Evolutionary conservation across 2,113 vertebrate species (phyloP).

Genomic region (Phalacrocorax brasilianus): DNA sequence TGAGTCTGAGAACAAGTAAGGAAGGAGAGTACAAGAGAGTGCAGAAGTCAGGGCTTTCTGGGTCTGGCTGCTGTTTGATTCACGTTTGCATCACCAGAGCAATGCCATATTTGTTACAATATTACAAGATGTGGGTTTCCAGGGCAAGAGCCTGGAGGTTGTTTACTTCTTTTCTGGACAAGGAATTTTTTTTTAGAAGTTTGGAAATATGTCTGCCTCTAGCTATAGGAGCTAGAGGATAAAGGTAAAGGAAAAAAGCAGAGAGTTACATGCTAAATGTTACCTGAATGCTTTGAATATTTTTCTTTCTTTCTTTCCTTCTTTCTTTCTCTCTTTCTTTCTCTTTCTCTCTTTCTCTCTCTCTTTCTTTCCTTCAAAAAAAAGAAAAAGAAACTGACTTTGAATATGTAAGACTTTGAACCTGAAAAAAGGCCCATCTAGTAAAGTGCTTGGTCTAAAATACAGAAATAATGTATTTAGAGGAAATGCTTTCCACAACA

Average conservation of each 20-base stretch:
- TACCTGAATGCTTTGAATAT: neutral
- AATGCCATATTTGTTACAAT: neutral
- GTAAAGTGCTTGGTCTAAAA: neutral
- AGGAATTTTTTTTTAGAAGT: neutral
- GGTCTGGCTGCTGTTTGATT: neutral
- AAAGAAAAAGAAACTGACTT: neutral
- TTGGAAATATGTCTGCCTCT: neutral
- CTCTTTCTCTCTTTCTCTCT: no score
- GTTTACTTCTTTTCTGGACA: neutral
- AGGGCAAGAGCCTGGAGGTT: neutral
- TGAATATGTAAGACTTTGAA: neutral
- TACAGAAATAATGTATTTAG: neutral
- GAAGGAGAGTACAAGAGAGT: accelerated
- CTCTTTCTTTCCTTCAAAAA: neutral
- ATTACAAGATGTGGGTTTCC: neutral
- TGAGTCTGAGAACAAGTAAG: neutral
- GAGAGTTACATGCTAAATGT: neutral
- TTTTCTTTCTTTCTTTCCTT: neutral
- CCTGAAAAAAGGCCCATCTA: neutral
- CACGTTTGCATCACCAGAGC: neutral
- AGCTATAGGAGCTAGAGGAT: neutral
- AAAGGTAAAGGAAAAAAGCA: neutral
- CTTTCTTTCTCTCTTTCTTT: neutral
- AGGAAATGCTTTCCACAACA: neutral
- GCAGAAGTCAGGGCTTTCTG: neutral